Evolutionary conservation across 2,888 invertebrate species (phyloP), one percentile per base, ranked within the genome.

Genomic region (Mythimna vitellina): DNA sequence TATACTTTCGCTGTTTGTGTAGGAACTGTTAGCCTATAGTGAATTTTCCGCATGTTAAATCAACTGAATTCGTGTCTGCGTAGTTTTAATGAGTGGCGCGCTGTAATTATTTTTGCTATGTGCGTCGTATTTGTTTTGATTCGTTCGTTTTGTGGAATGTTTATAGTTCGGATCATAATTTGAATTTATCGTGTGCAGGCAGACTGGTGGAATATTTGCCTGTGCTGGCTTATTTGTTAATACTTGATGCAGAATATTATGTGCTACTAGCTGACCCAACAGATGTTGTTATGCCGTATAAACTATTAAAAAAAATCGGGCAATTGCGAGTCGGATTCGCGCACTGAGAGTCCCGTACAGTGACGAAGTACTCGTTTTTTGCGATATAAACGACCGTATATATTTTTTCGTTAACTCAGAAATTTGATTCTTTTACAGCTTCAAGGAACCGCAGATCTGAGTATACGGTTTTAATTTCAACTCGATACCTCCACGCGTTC

Each of bases 21-120:
- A 79, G 73, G 70, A 76, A 71, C 64, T 74, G 60, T 42, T 69
- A 62, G 70, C 56, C 20, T 51, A n/a, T 35, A 63, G 65, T 49
- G 54, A 42, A 63, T 83, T 76, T 76, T 71, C 73, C 60, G 69
- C 64, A 62, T 80, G 72, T 78, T 80, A 61, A 73, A 76, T 68
- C 62, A 70, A 80, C 69, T 60, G 66, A 56, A 75, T 70, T 62
- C 61, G 42, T 70, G 22, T 72, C 72, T 71, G 60, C 51, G 49
- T 73, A 60, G 62, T 80, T 78, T 70, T 73, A 69, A 76, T 77
- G 38, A 69, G 62, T 68, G 53, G 35, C 60, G 20, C 51, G 49
- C 49, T 61, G 63, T 67, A 78, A 73, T 82, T 73, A 82, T 80
- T 70, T 73, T 78, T 70, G 73, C 49, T 64, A 35, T 60, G 51